Evolutionary conservation across 2,888 invertebrate genomes (phyloP).

Genomic region (Scaptomyza cyrtandrae): DNA sequence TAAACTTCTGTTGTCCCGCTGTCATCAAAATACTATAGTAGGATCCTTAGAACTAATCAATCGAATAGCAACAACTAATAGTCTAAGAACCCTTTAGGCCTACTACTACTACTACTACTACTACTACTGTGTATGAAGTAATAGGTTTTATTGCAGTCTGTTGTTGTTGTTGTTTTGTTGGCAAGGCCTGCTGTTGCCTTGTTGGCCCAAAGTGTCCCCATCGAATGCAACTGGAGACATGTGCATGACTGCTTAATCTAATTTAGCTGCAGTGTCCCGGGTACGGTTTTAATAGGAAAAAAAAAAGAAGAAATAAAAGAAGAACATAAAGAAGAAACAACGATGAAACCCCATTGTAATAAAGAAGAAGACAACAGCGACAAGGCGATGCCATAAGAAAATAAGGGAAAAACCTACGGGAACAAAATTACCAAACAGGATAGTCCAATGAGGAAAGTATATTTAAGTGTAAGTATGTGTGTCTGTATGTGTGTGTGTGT

Average conservation of each 20-base stretch:
- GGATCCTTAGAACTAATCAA: background rate
- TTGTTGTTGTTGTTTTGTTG: background rate
- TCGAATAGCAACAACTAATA: background rate
- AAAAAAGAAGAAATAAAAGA: background rate
- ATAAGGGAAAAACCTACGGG: slow-evolving; percentile 74
- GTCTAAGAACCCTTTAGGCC: slow-evolving; percentile 2
- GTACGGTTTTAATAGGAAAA: slow-evolving; percentile 56
- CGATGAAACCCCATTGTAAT: slow-evolving; percentile 35
- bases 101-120: background rate
- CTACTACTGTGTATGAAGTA: background rate
- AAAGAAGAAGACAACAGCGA: slow-evolving; percentile 29
- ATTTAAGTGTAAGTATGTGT: background rate
- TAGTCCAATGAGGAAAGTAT: slow-evolving; percentile 7
- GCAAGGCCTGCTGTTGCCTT: slow-evolving; percentile 25
- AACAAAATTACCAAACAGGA: slow-evolving; percentile 53
- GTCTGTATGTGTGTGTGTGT: background rate
- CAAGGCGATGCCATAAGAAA: slow-evolving; percentile 27
- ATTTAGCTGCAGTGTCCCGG: slow-evolving; percentile 59
- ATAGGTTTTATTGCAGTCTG: slow-evolving; percentile 1
- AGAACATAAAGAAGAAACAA: slow-evolving; percentile 6
- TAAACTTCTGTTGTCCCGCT: background rate
- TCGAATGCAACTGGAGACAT: slow-evolving; percentile 55
- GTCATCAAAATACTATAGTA: background rate
- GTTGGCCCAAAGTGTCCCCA: slow-evolving; percentile 42
- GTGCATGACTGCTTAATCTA: slow-evolving; percentile 79